A percentile compares a stretch with the other conserved stretches of the same genome.
Conservation (phyloP, 2,113 vertebrate genomes). For the Acanthochromis polyacanthus region DNA sequence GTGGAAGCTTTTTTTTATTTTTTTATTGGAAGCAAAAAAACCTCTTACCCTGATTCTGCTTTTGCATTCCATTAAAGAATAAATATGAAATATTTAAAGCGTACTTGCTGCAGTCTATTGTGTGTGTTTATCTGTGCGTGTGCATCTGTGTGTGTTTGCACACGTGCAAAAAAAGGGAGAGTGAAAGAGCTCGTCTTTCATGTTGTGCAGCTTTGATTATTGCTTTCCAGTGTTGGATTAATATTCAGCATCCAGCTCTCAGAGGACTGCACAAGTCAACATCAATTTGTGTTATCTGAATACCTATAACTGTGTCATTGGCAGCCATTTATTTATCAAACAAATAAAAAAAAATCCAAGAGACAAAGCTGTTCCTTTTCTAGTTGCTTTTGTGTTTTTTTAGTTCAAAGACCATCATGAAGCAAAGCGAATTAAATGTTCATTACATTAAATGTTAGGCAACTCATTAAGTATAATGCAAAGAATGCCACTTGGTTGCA, state of each 20-base stretch:
- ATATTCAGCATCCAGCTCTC: slow-evolving; percentile 72
- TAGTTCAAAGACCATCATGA: slow-evolving; percentile 40
- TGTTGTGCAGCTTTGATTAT: slow-evolving; percentile 77
- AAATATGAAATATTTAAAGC: slow-evolving; percentile 74
- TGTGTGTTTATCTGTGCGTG: slow-evolving; percentile 11
- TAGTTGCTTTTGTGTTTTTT: slow-evolving; percentile 32
- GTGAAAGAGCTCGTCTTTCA: slow-evolving; percentile 59
- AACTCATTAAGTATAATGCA: slow-evolving; percentile 27
- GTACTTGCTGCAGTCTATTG: slow-evolving; percentile 37
- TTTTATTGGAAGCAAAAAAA: slow-evolving; percentile 54
- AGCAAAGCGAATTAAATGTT: slow-evolving; percentile 34
- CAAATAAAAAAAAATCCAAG: slow-evolving; percentile 36
- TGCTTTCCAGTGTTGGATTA: slow-evolving; percentile 72
- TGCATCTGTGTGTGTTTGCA: slow-evolving; percentile 28
- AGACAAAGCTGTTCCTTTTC: slow-evolving; percentile 39
- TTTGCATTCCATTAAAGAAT: slow-evolving; percentile 59
- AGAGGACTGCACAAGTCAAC: slow-evolving; percentile 67
- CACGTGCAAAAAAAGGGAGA: slow-evolving; percentile 37
- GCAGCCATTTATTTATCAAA: slow-evolving; percentile 62
- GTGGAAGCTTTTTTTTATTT: slow-evolving; percentile 35
- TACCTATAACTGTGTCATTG: slow-evolving; percentile 63
- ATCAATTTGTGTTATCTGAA: slow-evolving; percentile 73
- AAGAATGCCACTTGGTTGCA: neutral
- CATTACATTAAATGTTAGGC: slow-evolving; percentile 27
- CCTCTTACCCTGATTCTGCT: slow-evolving; percentile 63